Evolutionary conservation across 1,140 invertebrate species (phyloP), one percentile per base, ranked within the genome.

Genomic region (Pseudomyrmex cubaensis): DNA sequence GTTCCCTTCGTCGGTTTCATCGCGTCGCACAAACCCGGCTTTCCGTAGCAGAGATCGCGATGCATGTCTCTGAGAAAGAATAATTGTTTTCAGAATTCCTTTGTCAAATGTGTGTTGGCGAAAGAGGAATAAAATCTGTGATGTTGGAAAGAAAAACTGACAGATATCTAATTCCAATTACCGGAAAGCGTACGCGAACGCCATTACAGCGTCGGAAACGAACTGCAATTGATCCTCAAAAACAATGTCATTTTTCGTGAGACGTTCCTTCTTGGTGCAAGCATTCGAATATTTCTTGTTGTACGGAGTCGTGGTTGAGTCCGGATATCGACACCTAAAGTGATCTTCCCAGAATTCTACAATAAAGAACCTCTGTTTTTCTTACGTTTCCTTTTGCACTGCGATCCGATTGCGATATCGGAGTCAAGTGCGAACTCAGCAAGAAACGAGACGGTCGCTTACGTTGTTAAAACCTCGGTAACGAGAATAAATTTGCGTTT

Each of bases 341-440:
- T 98, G 97, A 91, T 98, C 96, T 90, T 99, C 98, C 98, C 98
- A 99, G 94, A 98, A 98, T 95, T 99, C 98, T 98, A 94, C 20
- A 95, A 95, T 62, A 15, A 48, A 35, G 35, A 35, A 72, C 12
- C 12, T 48, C 8, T 35, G 2, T 48, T 12, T 10, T 69, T 57
- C 1, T 1, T 22, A 46, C n/a, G 15, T 1, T n/a, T 22, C 9
- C 10, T 17, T 15, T 13, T 63, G 8, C 20, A 4, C 46, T 15
- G 9, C 15, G 22, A 57, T 56, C 44, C 2, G 13, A 48, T 62
- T 13, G 25, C 44, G 7, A 4, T 10, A 35, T 15, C 15, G 35
- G 7, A 35, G 35, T 35, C 35, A 35, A 35, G 35, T 35, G 35
- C 35, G 0, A 35, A 35, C 35, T 35, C 35, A 7, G 35, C 35